Conservation (phyloP, 2,113 vertebrate species). For the Catharus bicknelli region DNA sequence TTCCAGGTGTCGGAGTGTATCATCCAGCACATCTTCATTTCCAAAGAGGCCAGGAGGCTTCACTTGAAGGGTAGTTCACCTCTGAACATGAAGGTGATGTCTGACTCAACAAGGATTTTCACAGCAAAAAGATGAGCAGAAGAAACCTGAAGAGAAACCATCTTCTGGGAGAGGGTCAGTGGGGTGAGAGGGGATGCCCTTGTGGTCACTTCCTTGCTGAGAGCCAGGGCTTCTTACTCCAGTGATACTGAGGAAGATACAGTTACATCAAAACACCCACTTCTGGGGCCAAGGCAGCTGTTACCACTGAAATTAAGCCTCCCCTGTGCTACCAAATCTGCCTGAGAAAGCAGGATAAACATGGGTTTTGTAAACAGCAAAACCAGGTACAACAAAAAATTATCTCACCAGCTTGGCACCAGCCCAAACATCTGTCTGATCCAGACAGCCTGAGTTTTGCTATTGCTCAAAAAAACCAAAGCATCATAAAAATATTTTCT, state of each 20-base stretch:
- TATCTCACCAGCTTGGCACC: background rate
- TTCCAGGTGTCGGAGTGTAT: background rate
- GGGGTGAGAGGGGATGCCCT: background rate
- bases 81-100: background rate
- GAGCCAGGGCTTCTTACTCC: background rate
- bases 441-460: background rate
- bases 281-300: background rate
- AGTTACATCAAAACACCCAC: background rate
- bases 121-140: background rate
- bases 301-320: background rate
- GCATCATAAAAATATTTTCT: background rate
- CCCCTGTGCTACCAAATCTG: background rate
- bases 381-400: background rate
- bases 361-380: background rate
- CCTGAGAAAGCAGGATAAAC: background rate
- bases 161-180: background rate
- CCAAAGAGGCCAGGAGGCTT: background rate
- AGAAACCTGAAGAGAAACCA: background rate
- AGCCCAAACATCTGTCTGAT: background rate
- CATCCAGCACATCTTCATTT: background rate
- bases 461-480: background rate
- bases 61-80: background rate
- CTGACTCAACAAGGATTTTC: background rate
- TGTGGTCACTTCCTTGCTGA: background rate
- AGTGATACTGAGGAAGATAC: fast-evolving